Base-by-base conservation (phyloP, 2,888 invertebrate genomes). In the Drosophila colorata region DNA sequence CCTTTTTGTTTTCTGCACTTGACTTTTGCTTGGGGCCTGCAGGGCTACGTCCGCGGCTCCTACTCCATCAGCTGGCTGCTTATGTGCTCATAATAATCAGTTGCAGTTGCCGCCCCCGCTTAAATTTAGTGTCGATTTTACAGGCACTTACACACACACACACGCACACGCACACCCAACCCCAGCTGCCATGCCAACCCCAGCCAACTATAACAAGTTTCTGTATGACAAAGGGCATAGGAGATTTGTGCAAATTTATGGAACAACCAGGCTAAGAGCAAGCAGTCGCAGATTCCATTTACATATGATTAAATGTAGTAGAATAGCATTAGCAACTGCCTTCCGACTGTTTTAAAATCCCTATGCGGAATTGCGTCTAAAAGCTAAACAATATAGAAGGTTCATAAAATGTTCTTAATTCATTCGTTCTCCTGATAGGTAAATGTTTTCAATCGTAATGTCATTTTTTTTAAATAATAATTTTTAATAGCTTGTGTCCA, bases 41-140 rank as follows among this genome's bases (percentile, higher is more conserved):
- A 37, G 46, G 43, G 44, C 31, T 51, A 20, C 33, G 33, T 18
- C 33, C n/a, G 14, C 23, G n/a, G 1, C 57, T n/a, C 14, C 2
- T n/a, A 11, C 47, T 7, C 2, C 55, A 44, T 38, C 48, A 20
- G 33, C 66, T 41, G 52, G 52, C 60, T 73, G 68, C 58, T 69
- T 69, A 75, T 80, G 59, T 68, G 51, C 67, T 73, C 88, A 79
- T 83, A 87, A 89, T 89, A 89, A 90, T 89, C 89, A 87, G 88
- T 75, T 87, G 78, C 80, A 87, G 56, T 70, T 66, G 41, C 53
- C 58, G 16, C 73, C 65, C 63, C 48, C 66, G 67, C 57, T 67
- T 67, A 70, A 82, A 82, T 90, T 88, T 87, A 89, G 78, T 87
- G 81, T 71, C 87, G 83, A 81, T 89, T 78, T 81, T 74, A 85